Base-by-base conservation (phyloP, 2,888 invertebrate genomes). In the Bombylius major region DNA sequence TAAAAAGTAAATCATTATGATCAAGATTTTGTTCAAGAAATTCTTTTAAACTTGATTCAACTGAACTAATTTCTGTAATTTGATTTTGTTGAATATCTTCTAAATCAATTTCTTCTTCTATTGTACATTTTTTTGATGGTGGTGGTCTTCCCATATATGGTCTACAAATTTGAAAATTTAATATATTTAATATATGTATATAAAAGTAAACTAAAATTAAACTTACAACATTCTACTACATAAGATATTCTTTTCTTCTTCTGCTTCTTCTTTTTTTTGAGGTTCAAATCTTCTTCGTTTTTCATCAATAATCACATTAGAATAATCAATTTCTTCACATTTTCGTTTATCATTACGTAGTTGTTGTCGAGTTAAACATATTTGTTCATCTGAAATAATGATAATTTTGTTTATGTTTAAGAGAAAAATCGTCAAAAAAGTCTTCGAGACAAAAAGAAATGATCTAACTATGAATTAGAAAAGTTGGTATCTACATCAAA, bases 41-140 rank as follows among this genome's bases (percentile, higher is more conserved):
- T 56, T 73, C 74, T 69, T 71, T 70, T 11, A 73, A 61, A 58
- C 68, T 70, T 1, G 71, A 71, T 52, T 73, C 73, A 1, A 73
- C 69, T 9, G 68, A 67, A 56, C 65, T 73, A 1, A 72, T 55
- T 4, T 65, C 62, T 52, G 23, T 23, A 23, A 11, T 11, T 42
- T 1, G 1, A 42, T 7, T 42, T 42, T 42, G 8, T 11, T 42
- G 39, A 11, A 4, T 42, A 11, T 7, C 11, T 54, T 47, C 48
- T 5, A 42, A 14, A 23, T 59, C 55, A 12, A 36, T 53, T 62
- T 63, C 34, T 58, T 23, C 47, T 51, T 56, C 23, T 14, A 54
- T 39, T 59, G 63, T 50, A 63, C 61, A 12, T 56, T 58, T 1
- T 61, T 67, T 69, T 4, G 67, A 65, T 39, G 58, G 59, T 8